These are phyloP conservation scores for Agapostemon virescens DNA, from an alignment of 2,888 invertebrate species.

Conservation along the genomic window DNA sequence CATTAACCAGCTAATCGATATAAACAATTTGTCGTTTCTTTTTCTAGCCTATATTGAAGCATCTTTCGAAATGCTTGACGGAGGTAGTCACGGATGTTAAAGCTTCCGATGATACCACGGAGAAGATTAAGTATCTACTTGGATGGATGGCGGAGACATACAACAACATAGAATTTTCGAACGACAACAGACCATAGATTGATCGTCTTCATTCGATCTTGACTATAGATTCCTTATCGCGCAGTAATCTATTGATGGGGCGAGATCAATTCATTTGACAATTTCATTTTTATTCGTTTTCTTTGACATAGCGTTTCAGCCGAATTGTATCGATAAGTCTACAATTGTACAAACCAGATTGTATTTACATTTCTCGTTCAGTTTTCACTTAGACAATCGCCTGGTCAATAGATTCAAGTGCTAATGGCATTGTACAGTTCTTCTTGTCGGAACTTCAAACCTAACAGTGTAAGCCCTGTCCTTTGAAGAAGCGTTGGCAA, in stretches of 20 bases:
- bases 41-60: constrained; percentile 70
- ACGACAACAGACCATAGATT: constrained; percentile 50
- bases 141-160: constrained; percentile 76
- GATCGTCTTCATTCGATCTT: constrained; percentile 24
- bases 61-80: constrained; percentile 74
- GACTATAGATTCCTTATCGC: background rate
- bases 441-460: background rate
- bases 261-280: background rate
- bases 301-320: background rate
- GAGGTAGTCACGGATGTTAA: constrained; percentile 72
- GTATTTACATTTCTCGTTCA: background rate
- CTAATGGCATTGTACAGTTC: background rate
- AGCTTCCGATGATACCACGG: constrained; percentile 69
- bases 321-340: background rate
- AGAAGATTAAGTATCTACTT: constrained; percentile 72
- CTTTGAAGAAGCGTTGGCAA: background rate
- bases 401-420: background rate
- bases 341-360: constrained; percentile 1
- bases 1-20: background rate
- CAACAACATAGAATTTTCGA: constrained; percentile 71
- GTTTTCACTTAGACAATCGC: background rate
- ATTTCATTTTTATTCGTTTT: background rate
- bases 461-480: background rate
- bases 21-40: background rate
- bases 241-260: background rate